Base-by-base conservation (phyloP, 1,140 invertebrate genomes). In the Zaprionus africanus region DNA sequence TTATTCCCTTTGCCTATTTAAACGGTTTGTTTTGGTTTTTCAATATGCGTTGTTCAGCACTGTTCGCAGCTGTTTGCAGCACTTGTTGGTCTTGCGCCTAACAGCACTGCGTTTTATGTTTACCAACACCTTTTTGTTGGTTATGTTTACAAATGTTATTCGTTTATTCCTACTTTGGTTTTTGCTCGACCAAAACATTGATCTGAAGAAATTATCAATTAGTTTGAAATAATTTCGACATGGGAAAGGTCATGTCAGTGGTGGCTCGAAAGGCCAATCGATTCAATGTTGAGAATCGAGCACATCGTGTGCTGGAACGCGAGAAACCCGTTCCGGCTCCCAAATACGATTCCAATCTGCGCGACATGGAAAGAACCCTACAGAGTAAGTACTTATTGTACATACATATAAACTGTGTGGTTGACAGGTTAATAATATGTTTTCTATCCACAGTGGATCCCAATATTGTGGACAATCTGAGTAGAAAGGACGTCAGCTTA, bases 261-360 rank as follows among this genome's bases (percentile, higher is more conserved):
- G 56, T 95, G 13, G 81, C 78, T 26, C 91, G 93, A 34, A 94
- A 94, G 26, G 62, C 94, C 3, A 93, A 93, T 79, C 93, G 93
- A 49, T 96, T 95, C 78, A 97, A 97, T 91, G 94, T 96, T 7
- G 96, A 96, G 85, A 95, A 95, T 86, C 94, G 96, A 72, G 96
- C 95, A 13, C 94, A 95, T 78, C 95, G 94, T 83, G 83, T 95
- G 17, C 94, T 97, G 76, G 92, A 93, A 38, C 94, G 94, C 90
- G 94, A 95, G 43, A 97, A 97, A 93, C 95, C 95, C 13, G 91
- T 79, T 26, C 92, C 94, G 36, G 96, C 96, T 24, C 96, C 96
- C 1, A 94, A 92, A 78, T 94, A 95, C 90, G 92, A 94, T 9
- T 93, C 93, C 1, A 94, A 94, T 56, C 46, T 94, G 49, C 93